Evolutionary conservation across 2,888 invertebrate species (phyloP), one percentile per base, ranked within the genome.

Genomic region (Tachystola acroxantha): DNA sequence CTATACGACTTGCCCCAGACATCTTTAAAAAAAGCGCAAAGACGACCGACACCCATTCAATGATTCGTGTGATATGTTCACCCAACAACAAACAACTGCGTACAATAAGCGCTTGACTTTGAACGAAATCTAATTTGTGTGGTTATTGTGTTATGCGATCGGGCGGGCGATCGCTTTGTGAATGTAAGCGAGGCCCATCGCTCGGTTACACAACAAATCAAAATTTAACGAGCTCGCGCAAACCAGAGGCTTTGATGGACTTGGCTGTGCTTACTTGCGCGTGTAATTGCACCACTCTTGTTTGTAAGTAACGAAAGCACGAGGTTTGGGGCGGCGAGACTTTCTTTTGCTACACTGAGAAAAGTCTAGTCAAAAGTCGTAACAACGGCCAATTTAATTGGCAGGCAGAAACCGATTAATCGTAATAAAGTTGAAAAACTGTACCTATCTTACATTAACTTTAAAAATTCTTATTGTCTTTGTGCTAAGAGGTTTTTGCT

Each of bases 181-280:
- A 50, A 46, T 70, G 67, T 66, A 65, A 59, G 64, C 57, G 57
- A 53, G 67, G 66, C 50, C 54, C 68, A 67, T 71, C 85, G 84
- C 65, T 81, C 74, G 86, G 85, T 80, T 82, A 73, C 81, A 84
- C 82, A 80, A 82, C 80, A 85, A 84, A 84, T 82, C 76, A 80
- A 80, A 79, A 64, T 72, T 84, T 85, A 85, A 84, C 75, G 76
- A 81, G 81, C 77, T 74, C 73, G 66, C 67, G 72, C 74, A 75
- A 79, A 73, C 16, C 16, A 16, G 16, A 57, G 64, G 65, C 59
- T 66, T 68, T 65, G 64, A 66, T 64, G 61, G 62, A 59, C 68
- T 62, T 61, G 64, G 43, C 36, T 49, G 50, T 62, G 68, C 52
- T 63, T 70, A 66, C 66, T 77, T 73, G 50, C 56, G 69, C 84